Percentiles rank a stretch among this genome's conserved stretches.
Conservation (phyloP, 2,888 invertebrate species). For the Tuta absoluta region DNA sequence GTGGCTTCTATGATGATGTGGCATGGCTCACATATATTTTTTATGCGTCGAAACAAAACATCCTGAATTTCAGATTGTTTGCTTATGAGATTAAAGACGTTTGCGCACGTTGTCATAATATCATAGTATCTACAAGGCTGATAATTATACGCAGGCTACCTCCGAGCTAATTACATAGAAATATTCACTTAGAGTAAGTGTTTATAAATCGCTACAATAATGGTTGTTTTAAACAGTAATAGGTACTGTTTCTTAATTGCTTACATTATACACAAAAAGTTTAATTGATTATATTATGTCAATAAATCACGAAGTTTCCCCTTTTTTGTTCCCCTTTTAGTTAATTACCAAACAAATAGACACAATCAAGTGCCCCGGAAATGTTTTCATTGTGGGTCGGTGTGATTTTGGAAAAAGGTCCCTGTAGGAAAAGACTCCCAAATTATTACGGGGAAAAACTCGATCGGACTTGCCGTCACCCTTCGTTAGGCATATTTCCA, state of each 20-base stretch:
- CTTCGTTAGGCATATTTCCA: slow-evolving; percentile 27
- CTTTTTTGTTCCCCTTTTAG: slow-evolving; percentile 1
- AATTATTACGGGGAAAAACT: slow-evolving; percentile 15
- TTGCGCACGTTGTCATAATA: too few relatives aligned
- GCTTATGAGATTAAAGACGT: too few relatives aligned
- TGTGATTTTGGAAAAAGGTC: neutral
- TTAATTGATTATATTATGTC: slow-evolving; percentile 1
- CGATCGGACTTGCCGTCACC: slow-evolving; percentile 24
- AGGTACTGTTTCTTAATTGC: neutral
- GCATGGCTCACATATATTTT: too few relatives aligned
- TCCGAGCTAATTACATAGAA: too few relatives aligned
- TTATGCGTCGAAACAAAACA: too few relatives aligned
- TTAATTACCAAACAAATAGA: slow-evolving; percentile 9
- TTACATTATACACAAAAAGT: neutral
- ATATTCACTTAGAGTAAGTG: too few relatives aligned
- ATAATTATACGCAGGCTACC: too few relatives aligned
- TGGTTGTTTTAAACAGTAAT: too few relatives aligned
- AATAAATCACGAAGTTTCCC: neutral
- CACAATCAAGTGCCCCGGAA: neutral
- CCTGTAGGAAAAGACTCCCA: neutral
- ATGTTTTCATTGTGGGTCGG: neutral
- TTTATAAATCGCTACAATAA: too few relatives aligned
- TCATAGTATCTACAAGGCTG: too few relatives aligned
- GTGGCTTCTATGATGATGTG: too few relatives aligned
- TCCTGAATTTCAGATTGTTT: too few relatives aligned